Percentiles rank a stretch among this genome's conserved stretches.
Conservation (phyloP, 2,797 vertebrate species). For the Platalea minor region DNA sequence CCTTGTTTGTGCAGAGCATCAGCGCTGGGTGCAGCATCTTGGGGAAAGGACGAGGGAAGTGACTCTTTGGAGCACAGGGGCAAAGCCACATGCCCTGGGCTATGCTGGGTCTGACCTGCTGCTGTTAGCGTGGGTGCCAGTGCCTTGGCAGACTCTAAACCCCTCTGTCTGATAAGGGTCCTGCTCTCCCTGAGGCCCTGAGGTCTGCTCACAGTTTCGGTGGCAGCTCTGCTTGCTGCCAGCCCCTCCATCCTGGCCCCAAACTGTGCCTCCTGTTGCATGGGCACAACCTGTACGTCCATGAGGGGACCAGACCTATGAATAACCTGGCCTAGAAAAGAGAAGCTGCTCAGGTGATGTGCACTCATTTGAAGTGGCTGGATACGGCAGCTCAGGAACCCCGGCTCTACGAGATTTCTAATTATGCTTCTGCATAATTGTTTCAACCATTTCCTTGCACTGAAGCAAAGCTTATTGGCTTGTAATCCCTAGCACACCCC, state of each 20-base stretch:
- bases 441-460: not conserved
- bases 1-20: not conserved
- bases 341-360: not conserved
- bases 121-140: not conserved
- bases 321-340: not conserved
- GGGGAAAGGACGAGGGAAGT: not conserved
- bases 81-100: not conserved
- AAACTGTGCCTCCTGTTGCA: not conserved
- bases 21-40: not conserved
- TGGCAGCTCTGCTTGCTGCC: not conserved
- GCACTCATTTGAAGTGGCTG: not conserved
- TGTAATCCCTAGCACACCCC: constrained; percentile 54
- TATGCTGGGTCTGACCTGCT: not conserved
- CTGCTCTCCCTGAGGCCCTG: not conserved
- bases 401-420: constrained; percentile 17
- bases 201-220: not conserved
- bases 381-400: constrained; percentile 23
- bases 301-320: not conserved
- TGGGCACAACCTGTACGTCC: not conserved
- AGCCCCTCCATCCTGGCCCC: not conserved
- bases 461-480: constrained; percentile 55
- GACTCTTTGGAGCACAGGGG: not conserved
- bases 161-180: not conserved
- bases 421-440: constrained; percentile 50
- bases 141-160: not conserved